phyloP scores from a whole-genome alignment of 2,797 vertebrate species.

The Anguilla megastoma region DNA sequence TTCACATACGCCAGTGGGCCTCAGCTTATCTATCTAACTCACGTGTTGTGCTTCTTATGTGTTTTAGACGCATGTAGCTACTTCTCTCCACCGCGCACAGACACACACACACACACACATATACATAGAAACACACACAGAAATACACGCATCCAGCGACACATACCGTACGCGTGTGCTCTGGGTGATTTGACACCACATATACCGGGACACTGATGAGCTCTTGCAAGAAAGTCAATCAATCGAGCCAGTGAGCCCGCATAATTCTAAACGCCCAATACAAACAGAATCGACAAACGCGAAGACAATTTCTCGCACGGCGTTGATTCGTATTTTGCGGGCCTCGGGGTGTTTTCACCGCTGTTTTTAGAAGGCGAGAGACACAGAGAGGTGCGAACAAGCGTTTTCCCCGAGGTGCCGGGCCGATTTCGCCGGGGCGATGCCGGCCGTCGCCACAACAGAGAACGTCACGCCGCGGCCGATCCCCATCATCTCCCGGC shows the following conservation, averaged over 20 bases:
- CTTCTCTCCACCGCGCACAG: neutral
- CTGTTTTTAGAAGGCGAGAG: slow-evolving; percentile 11
- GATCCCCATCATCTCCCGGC: slow-evolving; percentile 51
- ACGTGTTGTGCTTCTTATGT: neutral
- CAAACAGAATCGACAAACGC: neutral
- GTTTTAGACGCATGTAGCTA: neutral
- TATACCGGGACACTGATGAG: neutral
- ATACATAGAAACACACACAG: neutral
- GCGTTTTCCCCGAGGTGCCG: neutral
- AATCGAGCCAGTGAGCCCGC: neutral
- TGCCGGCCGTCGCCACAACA: slow-evolving; percentile 53
- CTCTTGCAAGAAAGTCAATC: neutral
- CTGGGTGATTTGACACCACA: neutral
- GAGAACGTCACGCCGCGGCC: slow-evolving; percentile 40
- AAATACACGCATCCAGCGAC: neutral
- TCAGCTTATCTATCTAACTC: neutral
- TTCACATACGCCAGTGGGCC: neutral
- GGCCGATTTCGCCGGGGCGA: slow-evolving; percentile 44
- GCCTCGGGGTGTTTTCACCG: neutral
- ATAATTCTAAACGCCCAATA: neutral
- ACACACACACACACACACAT: neutral
- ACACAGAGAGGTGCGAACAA: slow-evolving; percentile 4
- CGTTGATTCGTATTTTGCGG: neutral
- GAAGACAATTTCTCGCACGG: neutral
- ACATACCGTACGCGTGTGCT: neutral